Evolutionary conservation across 1,140 invertebrate species (phyloP), one percentile per base, ranked within the genome.

Genomic region (Pectinophora gossypiella): DNA sequence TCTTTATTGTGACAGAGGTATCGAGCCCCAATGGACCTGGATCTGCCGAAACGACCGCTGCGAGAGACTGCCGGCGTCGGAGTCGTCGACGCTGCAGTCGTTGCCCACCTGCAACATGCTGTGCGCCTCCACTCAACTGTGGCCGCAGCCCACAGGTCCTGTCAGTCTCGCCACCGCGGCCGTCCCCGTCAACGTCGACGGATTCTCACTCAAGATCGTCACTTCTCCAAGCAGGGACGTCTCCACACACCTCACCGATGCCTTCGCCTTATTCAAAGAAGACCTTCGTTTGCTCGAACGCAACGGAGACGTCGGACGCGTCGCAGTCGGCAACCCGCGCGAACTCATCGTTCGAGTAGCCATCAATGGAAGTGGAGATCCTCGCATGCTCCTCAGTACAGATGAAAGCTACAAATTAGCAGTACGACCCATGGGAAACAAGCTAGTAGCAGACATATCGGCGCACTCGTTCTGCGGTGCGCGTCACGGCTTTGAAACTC

Each of bases 401-500:
- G 92, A 95, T 62, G 94, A 96, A 68, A 92, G 92, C 22, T 96
- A 95, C 66, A 91, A 90, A 21, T 68, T 95, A 4, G 87, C 88
- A 1, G 63, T 95, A 0, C 72, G 76, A 20, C 85, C 90, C 22
- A 82, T 88, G 59, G 88, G 86, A 21, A 87, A 88, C 58, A 88
- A 85, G 21, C 50, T 94, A 0, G 85, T 91, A 3, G 92, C 90
- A 0, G 90, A 89, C 18, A 92, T 96, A 36, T 83, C 69, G 0
- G 93, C 92, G 0, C 90, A 89, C 7, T 93, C 92, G 0, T 95
- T 92, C 74, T 94, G 94, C 63, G 95, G 95, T 0, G 93, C 92
- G 0, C 89, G 95, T 0, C 94, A 96, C 59, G 95, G 91, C 0
- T 79, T 96, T 7, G 94, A 96, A 70, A 96, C 95, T 0, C 81